Conservation (phyloP, 2,888 invertebrate genomes). For the Automeris io region DNA sequence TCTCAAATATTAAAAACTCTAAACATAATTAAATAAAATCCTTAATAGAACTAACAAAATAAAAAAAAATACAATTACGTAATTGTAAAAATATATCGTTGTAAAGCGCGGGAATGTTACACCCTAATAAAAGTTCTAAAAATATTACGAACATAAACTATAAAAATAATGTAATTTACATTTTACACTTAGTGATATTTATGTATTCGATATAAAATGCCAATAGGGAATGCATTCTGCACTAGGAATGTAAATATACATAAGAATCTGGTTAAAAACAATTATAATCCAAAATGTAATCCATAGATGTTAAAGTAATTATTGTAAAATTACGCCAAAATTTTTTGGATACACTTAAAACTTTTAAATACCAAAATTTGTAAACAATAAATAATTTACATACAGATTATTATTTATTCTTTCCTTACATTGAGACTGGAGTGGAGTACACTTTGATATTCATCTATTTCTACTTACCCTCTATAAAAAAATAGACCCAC, state of each 20-base stretch:
- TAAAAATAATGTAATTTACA: conserved; percentile 36
- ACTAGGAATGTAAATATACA: conserved; percentile 25
- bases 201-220: conserved; percentile 59
- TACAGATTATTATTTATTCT: too few species aligned
- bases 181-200: conserved; percentile 34
- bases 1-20: conserved; percentile 20
- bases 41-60: conserved; percentile 63
- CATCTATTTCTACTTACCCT: too few species aligned
- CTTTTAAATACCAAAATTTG: too few species aligned
- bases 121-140: conserved; percentile 45
- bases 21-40: conserved; percentile 26
- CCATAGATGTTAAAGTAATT: conserved; percentile 14
- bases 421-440: too few species aligned
- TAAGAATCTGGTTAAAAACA: conserved; percentile 56
- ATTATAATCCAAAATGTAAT: conserved; percentile 46
- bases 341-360: too few species aligned
- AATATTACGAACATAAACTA: conserved; percentile 33
- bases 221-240: conserved; percentile 43
- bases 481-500: too few species aligned
- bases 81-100: conserved; percentile 59
- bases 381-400: too few species aligned
- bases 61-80: conserved; percentile 66
- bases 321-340: too few species aligned
- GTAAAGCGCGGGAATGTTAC: conserved; percentile 54
- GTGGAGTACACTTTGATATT: too few species aligned